phyloP scores from a whole-genome alignment of 2,113 vertebrate genomes.

The Setophaga coronata region DNA sequence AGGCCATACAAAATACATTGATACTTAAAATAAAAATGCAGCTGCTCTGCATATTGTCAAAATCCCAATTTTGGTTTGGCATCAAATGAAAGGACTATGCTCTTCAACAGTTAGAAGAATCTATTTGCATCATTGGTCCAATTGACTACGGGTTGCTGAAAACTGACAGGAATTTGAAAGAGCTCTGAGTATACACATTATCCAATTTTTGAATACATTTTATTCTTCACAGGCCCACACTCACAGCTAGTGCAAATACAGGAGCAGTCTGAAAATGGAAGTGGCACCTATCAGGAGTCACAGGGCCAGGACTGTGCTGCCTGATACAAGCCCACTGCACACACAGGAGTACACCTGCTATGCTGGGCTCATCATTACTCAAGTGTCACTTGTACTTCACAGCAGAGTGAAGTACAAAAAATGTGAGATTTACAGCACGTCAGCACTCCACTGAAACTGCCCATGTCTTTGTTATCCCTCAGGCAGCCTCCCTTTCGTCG shows the following conservation, averaged over 20 bases:
- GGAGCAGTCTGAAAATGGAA: background rate
- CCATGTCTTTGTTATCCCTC: background rate
- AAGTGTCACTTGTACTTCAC: background rate
- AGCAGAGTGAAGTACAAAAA: background rate
- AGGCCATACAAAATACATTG: background rate
- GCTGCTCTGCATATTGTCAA: constrained; percentile 60
- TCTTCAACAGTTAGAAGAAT: constrained; percentile 44
- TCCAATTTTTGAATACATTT: background rate
- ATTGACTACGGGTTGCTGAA: constrained; percentile 18
- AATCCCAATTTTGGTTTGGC: constrained; percentile 55
- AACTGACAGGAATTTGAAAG: constrained; percentile 40
- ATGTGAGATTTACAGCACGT: background rate
- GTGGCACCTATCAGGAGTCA: background rate
- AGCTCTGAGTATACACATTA: background rate
- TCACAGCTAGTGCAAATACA: background rate
- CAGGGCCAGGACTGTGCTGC: background rate
- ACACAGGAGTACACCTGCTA: background rate
- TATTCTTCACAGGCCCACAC: background rate
- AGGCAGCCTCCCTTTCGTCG: background rate
- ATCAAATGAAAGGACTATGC: constrained; percentile 54
- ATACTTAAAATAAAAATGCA: constrained; percentile 70
- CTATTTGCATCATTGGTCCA: constrained; percentile 44
- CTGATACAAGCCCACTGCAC: accelerated
- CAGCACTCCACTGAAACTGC: background rate
- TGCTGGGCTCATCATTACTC: background rate